Evolutionary conservation across 2,797 vertebrate species (phyloP).

Genomic region (Trachurus trachurus): DNA sequence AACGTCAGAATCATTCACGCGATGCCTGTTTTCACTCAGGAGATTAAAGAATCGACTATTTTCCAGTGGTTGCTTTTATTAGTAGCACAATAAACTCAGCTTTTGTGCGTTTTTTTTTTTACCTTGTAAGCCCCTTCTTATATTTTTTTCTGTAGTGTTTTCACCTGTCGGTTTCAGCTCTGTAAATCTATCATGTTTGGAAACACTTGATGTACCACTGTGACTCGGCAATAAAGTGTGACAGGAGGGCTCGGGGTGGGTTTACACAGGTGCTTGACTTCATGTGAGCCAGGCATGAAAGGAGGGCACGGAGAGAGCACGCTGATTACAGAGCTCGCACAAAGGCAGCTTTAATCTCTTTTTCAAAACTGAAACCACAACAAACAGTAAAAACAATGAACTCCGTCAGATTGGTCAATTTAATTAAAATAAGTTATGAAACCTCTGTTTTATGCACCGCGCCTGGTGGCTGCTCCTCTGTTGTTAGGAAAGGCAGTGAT

Average conservation of each 20-base stretch:
- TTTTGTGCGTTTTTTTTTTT: not conserved
- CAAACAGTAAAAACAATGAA: conserved; percentile 69
- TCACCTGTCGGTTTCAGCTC: conserved; percentile 42
- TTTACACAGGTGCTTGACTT: conserved; percentile 53
- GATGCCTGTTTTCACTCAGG: conserved; percentile 53
- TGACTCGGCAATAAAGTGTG: conserved; percentile 62
- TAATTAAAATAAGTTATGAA: conserved; percentile 75
- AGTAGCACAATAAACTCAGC: conserved; percentile 28
- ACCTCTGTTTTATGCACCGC: conserved; percentile 25
- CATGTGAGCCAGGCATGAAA: conserved; percentile 57
- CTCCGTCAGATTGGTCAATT: conserved; percentile 69
- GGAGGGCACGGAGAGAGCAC: conserved; percentile 43
- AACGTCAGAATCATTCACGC: conserved; percentile 37
- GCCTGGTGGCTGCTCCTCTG: conserved; percentile 33
- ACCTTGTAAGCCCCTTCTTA: conserved; percentile 19
- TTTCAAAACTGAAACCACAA: conserved; percentile 76
- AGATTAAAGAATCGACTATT: conserved; percentile 36
- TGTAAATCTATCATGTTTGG: conserved; percentile 47
- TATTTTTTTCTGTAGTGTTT: conserved; percentile 28
- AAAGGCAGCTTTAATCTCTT: conserved; percentile 72
- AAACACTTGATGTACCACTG: conserved; percentile 58
- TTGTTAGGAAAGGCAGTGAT: conserved; percentile 43
- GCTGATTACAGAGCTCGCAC: conserved; percentile 75
- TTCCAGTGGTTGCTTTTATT: conserved; percentile 47
- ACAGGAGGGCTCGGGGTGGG: conserved; percentile 41